Evolutionary conservation across 2,888 invertebrate species (phyloP).

Genomic region (Brachyopa scutellaris): DNA sequence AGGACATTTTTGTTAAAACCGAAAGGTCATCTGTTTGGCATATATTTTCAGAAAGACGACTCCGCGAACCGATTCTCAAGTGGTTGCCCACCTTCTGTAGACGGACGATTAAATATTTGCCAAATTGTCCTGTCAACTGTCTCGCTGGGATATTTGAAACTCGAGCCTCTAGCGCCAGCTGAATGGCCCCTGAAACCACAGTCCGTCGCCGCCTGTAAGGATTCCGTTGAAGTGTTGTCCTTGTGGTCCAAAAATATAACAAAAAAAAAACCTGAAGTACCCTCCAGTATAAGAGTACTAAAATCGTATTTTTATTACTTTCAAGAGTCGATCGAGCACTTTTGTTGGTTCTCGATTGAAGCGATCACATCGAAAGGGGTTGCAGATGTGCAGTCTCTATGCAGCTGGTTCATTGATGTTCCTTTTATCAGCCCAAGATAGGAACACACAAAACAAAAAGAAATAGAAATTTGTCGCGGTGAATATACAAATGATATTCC

Average conservation of each 20-base stretch:
- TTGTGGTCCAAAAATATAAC: slow-evolving; percentile 38
- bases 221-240: slow-evolving; percentile 50
- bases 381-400: slow-evolving; percentile 34
- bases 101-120: slow-evolving; percentile 44
- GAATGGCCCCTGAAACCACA: slow-evolving; percentile 22
- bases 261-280: slow-evolving; percentile 13
- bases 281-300: slow-evolving; percentile 34
- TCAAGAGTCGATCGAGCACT: slow-evolving; percentile 55
- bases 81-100: slow-evolving; percentile 64
- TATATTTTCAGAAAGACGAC: slow-evolving; percentile 12
- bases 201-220: slow-evolving; percentile 20
- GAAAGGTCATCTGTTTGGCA: slow-evolving; percentile 61
- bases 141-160: slow-evolving; percentile 27
- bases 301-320: slow-evolving; percentile 64
- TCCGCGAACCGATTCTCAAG: slow-evolving; percentile 56
- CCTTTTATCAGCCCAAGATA: slow-evolving; percentile 52
- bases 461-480: slow-evolving; percentile 58
- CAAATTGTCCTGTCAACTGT: slow-evolving; percentile 23
- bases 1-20: slow-evolving; percentile 19
- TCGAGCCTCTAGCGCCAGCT: slow-evolving; percentile 63
- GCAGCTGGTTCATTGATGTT: slow-evolving; percentile 59
- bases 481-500: slow-evolving; percentile 57
- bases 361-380: slow-evolving; percentile 57
- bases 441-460: slow-evolving; percentile 17
- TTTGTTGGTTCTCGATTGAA: slow-evolving; percentile 16